A percentile compares a stretch with the other conserved stretches of the same genome.
Evolutionary conservation across 2,113 vertebrate genomes (phyloP).

Genomic region (Myotis yumanensis): DNA sequence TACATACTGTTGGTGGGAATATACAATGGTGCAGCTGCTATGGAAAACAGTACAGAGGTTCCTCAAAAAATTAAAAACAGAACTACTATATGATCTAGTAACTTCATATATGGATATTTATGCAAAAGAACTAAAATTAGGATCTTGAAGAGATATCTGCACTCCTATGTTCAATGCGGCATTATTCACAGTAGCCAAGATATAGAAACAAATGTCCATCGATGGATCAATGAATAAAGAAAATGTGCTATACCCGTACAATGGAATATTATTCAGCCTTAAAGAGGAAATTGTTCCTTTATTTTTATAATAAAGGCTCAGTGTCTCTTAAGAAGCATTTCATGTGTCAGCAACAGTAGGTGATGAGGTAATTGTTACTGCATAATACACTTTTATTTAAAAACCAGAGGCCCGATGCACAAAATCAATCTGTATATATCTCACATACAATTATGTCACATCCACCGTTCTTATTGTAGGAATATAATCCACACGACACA

Average conservation of each 20-base stretch:
- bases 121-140: background rate
- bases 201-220: background rate
- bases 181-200: background rate
- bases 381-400: background rate
- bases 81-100: background rate
- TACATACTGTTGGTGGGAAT: background rate
- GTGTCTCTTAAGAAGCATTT: background rate
- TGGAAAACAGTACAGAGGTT: background rate
- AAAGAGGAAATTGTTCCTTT: background rate
- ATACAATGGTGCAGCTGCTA: background rate
- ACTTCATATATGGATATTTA: background rate
- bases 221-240: background rate
- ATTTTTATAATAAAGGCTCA: background rate
- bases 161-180: background rate
- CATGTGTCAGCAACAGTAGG: background rate
- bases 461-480: background rate
- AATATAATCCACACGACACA: background rate
- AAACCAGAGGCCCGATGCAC: background rate
- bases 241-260: background rate
- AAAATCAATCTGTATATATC: background rate
- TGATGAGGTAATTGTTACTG: background rate
- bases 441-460: background rate
- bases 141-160: background rate
- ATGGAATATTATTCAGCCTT: background rate
- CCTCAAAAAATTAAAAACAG: background rate